Percentiles rank a stretch among this genome's conserved stretches.
Conservation (phyloP, 2,797 vertebrate species). For the Hemitrygon akajei region DNA sequence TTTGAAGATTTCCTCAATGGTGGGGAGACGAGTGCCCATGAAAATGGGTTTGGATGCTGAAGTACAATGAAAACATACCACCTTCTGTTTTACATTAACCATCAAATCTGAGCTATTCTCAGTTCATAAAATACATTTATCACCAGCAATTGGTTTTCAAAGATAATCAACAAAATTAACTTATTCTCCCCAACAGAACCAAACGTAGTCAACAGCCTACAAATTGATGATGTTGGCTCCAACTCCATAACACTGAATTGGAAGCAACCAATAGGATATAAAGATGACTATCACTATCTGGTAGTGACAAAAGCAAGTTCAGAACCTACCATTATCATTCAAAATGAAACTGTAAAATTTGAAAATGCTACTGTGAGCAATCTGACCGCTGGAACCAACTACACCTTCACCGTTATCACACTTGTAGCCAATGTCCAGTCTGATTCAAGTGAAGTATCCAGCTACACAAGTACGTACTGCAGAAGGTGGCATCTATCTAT, state of each 20-base stretch:
- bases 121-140: not conserved
- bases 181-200: not conserved
- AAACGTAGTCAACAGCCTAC: not conserved
- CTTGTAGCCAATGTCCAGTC: not conserved
- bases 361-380: not conserved
- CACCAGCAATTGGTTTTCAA: not conserved
- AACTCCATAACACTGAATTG: not conserved
- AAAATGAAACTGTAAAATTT: not conserved
- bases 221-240: not conserved
- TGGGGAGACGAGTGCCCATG: too few species aligned
- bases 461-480: constrained; percentile 22
- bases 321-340: not conserved
- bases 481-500: not conserved
- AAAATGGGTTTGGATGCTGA: not conserved
- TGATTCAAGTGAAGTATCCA: not conserved
- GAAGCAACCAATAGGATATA: not conserved
- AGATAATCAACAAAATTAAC: not conserved
- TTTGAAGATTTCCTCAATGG: too few species aligned
- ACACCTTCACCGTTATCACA: not conserved
- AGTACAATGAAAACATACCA: not conserved
- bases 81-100: not conserved
- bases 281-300: not conserved
- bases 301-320: not conserved
- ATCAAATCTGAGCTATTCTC: not conserved
- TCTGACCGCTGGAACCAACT: not conserved